phyloP scores from a whole-genome alignment of 2,888 invertebrate genomes.

The Brenthis hecate region DNA sequence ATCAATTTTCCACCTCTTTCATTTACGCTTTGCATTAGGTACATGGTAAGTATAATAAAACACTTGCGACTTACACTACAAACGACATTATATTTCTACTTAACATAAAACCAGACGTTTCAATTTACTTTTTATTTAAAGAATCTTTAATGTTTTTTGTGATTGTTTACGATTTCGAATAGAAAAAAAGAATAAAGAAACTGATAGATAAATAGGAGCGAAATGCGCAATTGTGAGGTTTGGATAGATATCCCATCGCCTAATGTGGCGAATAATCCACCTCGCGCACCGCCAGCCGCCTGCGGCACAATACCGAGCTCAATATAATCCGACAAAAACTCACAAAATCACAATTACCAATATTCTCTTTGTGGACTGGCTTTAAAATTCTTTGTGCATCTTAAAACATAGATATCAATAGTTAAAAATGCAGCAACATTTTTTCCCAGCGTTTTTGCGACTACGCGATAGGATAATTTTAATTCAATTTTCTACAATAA shows the following conservation, averaged over 20 bases:
- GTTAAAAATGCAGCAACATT: slow-evolving; percentile 34
- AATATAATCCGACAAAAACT: slow-evolving; percentile 75
- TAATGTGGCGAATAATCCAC: slow-evolving; percentile 77
- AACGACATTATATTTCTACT: neutral
- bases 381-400: slow-evolving; percentile 38
- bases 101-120: neutral
- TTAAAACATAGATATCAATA: slow-evolving; percentile 41
- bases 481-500: slow-evolving; percentile 75
- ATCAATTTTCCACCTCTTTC: slow-evolving; percentile 30
- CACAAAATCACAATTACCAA: slow-evolving; percentile 52
- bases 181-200: slow-evolving; percentile 5
- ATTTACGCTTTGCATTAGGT: slow-evolving; percentile 16
- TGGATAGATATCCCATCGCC: slow-evolving; percentile 60
- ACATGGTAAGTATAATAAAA: neutral
- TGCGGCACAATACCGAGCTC: slow-evolving; percentile 56
- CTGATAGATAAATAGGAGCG: slow-evolving; percentile 27
- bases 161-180: neutral
- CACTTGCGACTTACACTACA: neutral
- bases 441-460: slow-evolving; percentile 36
- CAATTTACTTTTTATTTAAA: neutral
- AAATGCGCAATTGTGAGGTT: slow-evolving; percentile 71
- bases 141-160: neutral
- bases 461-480: slow-evolving; percentile 55
- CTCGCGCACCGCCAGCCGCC: slow-evolving; percentile 65
- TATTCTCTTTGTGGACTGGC: slow-evolving; percentile 39